Conservation (phyloP, 2,888 invertebrate species). For the Nomada lathburiana region DNA sequence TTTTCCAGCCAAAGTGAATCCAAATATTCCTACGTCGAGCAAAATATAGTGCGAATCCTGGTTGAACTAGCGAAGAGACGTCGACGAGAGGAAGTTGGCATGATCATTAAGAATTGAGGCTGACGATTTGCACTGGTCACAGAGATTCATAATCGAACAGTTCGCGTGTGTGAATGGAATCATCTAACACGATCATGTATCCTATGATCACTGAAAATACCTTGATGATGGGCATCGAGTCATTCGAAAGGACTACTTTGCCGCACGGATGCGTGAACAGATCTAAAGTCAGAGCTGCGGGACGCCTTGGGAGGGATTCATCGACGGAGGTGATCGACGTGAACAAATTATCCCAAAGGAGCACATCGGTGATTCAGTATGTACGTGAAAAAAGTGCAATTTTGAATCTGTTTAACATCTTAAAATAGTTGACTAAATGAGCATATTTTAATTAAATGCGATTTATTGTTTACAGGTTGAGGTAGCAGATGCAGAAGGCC, state of each 20-base stretch:
- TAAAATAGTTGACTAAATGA: no score
- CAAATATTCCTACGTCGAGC: neutral
- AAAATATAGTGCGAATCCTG: neutral
- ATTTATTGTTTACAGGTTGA: constrained; percentile 68
- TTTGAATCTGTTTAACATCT: neutral
- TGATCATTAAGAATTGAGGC: neutral
- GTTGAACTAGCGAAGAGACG: neutral
- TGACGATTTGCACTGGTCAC: neutral
- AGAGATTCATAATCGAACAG: neutral
- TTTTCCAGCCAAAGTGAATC: neutral
- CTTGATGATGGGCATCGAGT: constrained; percentile 68
- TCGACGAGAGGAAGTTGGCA: constrained; percentile 5
- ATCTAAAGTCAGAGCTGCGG: constrained; percentile 74
- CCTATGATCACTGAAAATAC: constrained; percentile 67
- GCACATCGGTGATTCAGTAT: constrained; percentile 67
- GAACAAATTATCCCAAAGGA: constrained; percentile 67
- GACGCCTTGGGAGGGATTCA: constrained; percentile 64
- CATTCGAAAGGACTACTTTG: constrained; percentile 57
- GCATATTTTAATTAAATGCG: neutral
- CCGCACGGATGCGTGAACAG: constrained; percentile 20
- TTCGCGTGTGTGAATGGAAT: constrained; percentile 35
- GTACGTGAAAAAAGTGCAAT: constrained; percentile 64
- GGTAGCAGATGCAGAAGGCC: constrained; percentile 72
- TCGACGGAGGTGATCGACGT: constrained; percentile 77
- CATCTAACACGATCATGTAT: constrained; percentile 60